phyloP scores from a whole-genome alignment of 2,113 vertebrate genomes.

The Tragelaphus imberbis region DNA sequence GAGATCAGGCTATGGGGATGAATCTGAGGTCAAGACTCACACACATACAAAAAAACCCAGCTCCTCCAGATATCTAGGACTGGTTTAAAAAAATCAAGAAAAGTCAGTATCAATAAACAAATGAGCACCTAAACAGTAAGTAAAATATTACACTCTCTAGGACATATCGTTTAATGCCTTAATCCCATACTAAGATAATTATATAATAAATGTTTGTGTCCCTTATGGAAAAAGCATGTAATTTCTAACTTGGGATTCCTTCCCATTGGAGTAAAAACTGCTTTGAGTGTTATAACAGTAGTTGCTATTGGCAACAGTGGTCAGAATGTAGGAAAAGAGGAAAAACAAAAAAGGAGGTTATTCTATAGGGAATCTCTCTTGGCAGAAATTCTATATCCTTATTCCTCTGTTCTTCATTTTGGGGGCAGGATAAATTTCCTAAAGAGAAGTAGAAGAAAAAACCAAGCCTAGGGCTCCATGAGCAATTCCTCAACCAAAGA shows the following conservation, averaged over 20 bases:
- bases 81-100: not conserved
- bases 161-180: not conserved
- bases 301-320: slow-evolving; percentile 36
- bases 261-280: slow-evolving; percentile 27
- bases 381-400: not conserved
- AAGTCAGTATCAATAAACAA: not conserved
- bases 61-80: not conserved
- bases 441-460: not conserved
- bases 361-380: not conserved
- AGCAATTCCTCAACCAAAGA: not conserved
- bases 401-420: not conserved
- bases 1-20: not conserved
- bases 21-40: not conserved
- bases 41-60: not conserved
- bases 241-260: slow-evolving; percentile 34
- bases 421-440: not conserved
- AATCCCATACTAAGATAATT: not conserved
- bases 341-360: not conserved
- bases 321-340: not conserved
- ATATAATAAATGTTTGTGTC: not conserved
- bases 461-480: not conserved
- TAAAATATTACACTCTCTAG: not conserved
- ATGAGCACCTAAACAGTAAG: not conserved
- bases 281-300: not conserved
- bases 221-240: not conserved